phyloP scores from a whole-genome alignment of 2,888 invertebrate species.

The Alentia gelatinosa region DNA sequence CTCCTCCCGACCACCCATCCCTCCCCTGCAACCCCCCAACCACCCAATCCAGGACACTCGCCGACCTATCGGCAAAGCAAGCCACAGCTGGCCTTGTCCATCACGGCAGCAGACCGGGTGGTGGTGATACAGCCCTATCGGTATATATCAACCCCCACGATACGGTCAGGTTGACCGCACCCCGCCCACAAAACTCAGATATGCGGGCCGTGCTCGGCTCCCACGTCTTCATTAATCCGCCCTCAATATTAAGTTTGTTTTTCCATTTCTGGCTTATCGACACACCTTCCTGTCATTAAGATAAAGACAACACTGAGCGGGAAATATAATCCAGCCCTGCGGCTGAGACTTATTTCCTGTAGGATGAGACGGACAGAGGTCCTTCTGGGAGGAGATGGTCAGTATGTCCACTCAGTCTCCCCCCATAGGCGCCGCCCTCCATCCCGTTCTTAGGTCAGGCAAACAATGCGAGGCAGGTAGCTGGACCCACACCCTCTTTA shows the following conservation, averaged over 20 bases:
- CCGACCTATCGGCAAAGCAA: background rate
- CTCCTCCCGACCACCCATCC: background rate
- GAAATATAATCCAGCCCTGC: background rate
- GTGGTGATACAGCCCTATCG: background rate
- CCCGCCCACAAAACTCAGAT: background rate
- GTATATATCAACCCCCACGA: background rate
- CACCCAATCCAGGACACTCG: background rate
- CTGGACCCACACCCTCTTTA: background rate
- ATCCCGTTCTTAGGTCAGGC: background rate
- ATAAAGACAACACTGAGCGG: background rate
- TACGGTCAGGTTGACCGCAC: background rate
- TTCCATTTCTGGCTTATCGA: background rate
- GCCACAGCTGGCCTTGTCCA: background rate
- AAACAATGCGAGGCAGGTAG: background rate
- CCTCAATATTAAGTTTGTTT: background rate
- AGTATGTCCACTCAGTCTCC: background rate
- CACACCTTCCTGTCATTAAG: slow-evolving; percentile 8
- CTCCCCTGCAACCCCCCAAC: background rate
- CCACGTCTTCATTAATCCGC: background rate
- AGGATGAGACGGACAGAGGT: background rate
- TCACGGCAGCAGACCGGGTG: background rate
- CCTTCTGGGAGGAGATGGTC: background rate
- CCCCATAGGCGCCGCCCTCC: background rate
- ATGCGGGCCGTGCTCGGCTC: background rate
- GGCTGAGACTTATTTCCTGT: background rate